Base-by-base conservation (phyloP, 2,797 vertebrate genomes). In the Margarornis squamiger region DNA sequence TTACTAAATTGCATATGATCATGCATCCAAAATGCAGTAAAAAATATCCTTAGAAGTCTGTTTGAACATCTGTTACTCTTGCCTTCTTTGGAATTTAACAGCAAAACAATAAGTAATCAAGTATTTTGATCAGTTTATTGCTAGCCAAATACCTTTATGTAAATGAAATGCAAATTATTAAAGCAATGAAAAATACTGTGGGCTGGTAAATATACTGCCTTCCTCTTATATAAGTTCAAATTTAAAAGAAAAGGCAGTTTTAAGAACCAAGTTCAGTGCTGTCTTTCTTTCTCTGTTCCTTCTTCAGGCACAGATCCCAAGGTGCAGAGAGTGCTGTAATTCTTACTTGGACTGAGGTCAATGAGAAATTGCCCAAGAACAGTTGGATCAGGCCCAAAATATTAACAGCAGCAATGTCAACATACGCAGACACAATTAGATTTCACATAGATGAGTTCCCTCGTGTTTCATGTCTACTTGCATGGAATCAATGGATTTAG, bases 381-480 rank as follows among this genome's bases (percentile, higher is more conserved):
- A 58, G 38, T n/a, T 92, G 93, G 95, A 96, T 81, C 78, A 81
- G 51, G 30, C 55, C 89, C 95, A 94, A 83, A 96, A 82, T 86
- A 91, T 38, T 88, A 93, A 86, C 36, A 88, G 36, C 75, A 93
- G 74, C 75, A 89, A 76, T 62, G 72, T 91, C 92, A 96, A 93
- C 78, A 92, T 39, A 91, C 2, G 29, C 58, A 94, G 91, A 66
- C 68, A 92, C 68, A 92, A 89, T 81, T 81, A 80, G 75, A 91
- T 78, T 90, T 92, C 70, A 88, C 46, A 73, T 65, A 80, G 46
- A 72, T 59, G 65, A 52, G 4, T n/a, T 90, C 70, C 58, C 58
- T 75, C 2, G 4, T 76, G 58, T 59, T 59, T 86, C 49, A 70
- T n/a, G 27, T 55, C 88, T 84, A 16, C 70, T 67, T 66, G 23